A percentile compares a stretch with the other conserved stretches of the same genome.
phyloP scores from a whole-genome alignment of 2,888 invertebrate species.

The Augochlorella aurata region DNA sequence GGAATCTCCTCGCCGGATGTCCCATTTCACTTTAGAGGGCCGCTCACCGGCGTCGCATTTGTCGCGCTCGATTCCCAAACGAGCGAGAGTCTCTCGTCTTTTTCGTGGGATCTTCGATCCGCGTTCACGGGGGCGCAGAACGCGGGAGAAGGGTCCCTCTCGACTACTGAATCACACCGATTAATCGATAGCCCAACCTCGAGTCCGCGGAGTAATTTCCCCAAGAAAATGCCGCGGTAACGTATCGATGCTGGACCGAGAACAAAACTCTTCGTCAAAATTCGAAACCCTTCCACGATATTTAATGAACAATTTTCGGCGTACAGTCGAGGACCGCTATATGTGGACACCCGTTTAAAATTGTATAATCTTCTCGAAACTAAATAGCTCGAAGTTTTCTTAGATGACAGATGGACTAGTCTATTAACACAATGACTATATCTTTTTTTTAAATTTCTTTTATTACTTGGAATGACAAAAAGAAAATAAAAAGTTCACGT shows the following conservation, averaged over 20 bases:
- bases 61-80: slow-evolving; percentile 29
- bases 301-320: not conserved
- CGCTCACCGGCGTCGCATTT: slow-evolving; percentile 62
- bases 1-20: slow-evolving; percentile 60
- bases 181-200: not conserved
- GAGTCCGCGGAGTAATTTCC: not conserved
- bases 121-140: slow-evolving; percentile 4
- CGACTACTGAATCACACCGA: slow-evolving; percentile 16
- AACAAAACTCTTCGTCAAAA: not conserved
- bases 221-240: not conserved
- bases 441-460: no score
- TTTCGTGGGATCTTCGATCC: slow-evolving; percentile 1
- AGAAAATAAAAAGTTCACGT: no score
- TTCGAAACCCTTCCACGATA: not conserved
- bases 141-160: not conserved
- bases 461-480: no score
- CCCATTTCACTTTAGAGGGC: slow-evolving; percentile 63
- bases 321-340: no score
- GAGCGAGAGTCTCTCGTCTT: not conserved
- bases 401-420: no score
- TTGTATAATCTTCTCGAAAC: no score
- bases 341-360: no score
- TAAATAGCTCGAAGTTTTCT: no score
- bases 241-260: not conserved
- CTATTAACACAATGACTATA: no score